Conservation (phyloP, 2,113 vertebrate species). For the Macrotis lagotis region DNA sequence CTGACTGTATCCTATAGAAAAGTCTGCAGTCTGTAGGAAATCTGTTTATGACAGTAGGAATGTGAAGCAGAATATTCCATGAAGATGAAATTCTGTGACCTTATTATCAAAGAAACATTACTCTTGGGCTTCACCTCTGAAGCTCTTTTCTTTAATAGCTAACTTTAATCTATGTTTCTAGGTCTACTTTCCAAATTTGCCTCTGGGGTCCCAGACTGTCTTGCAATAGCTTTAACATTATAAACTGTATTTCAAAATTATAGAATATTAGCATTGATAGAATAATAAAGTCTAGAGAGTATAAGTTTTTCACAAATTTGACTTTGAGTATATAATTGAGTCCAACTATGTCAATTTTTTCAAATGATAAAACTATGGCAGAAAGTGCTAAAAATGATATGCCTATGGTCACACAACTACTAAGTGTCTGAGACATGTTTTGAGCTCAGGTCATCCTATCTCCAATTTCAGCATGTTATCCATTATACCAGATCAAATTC, state of each 20-base stretch:
- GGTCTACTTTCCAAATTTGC: neutral
- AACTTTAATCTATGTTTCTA: neutral
- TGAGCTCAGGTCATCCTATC: neutral
- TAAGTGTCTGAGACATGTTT: neutral
- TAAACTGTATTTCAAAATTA: neutral
- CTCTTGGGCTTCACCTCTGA: neutral
- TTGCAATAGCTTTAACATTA: neutral
- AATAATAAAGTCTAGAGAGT: neutral
- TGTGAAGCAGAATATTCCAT: neutral
- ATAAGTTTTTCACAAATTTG: neutral
- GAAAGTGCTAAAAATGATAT: neutral
- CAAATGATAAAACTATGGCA: neutral
- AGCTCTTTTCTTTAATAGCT: neutral
- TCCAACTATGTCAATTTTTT: neutral
- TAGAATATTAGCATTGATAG: neutral
- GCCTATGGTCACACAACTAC: neutral
- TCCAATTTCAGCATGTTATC: neutral
- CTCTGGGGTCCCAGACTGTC: neutral
- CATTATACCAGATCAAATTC: neutral
- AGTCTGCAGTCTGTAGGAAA: neutral
- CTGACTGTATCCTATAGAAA: neutral
- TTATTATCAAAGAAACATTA: neutral
- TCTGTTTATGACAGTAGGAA: neutral
- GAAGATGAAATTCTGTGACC: neutral
- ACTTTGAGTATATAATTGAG: neutral